Conservation (phyloP, 2,113 vertebrate genomes). For the Okapia johnstoni region DNA sequence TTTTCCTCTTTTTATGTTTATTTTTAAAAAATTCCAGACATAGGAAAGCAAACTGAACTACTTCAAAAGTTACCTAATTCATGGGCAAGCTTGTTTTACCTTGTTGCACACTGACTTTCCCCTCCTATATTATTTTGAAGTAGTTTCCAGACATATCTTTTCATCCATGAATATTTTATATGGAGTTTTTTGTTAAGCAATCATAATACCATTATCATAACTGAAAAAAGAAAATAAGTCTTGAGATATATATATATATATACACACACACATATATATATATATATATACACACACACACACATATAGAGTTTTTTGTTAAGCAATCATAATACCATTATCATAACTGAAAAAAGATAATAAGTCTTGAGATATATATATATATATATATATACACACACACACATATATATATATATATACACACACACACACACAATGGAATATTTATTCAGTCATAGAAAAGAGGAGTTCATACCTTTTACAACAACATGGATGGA, state of each 20-base stretch:
- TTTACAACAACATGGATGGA: background rate
- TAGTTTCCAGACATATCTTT: background rate
- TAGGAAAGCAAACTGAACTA: background rate
- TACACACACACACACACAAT: background rate
- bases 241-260: background rate
- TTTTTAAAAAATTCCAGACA: background rate
- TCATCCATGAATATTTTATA: background rate
- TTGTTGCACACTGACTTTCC: background rate
- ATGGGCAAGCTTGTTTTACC: background rate
- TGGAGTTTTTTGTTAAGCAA: background rate
- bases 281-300: fast-evolving
- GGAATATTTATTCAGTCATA: background rate
- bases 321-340: background rate
- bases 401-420: background rate
- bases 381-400: fast-evolving
- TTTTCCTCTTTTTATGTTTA: background rate
- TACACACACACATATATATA: background rate
- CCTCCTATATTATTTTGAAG: background rate
- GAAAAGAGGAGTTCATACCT: background rate
- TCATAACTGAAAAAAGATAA: background rate
- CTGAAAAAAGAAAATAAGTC: background rate
- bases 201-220: background rate
- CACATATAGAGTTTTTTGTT: background rate
- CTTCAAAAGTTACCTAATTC: background rate
- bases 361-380: background rate